Percentiles rank a stretch among this genome's conserved stretches.
Evolutionary conservation across 2,113 vertebrate genomes (phyloP).

Genomic region (Chloropsis cyanopogon): DNA sequence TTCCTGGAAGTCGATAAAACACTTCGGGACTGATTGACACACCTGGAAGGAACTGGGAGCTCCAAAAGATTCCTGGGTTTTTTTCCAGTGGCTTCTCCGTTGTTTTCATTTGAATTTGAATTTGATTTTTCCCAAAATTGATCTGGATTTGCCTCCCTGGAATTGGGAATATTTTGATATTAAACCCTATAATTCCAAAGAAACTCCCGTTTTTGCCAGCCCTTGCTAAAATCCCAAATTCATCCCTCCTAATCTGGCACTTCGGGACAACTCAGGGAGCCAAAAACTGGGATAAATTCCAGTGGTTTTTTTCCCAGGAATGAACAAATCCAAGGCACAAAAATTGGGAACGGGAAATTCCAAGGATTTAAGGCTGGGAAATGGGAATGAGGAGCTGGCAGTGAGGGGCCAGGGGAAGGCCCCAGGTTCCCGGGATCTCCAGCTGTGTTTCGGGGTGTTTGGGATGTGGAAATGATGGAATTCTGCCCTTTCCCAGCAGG

Average conservation of each 20-base stretch:
- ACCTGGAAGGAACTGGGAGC: background rate
- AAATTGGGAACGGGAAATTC: background rate
- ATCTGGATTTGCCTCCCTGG: background rate
- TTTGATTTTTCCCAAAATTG: background rate
- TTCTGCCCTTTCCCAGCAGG: conserved; percentile 57
- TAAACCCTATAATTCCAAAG: background rate
- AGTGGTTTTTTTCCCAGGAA: too few species aligned
- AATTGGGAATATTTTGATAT: background rate
- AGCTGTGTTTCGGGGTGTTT: background rate
- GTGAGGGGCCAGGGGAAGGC: background rate
- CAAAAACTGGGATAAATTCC: background rate
- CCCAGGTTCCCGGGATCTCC: background rate
- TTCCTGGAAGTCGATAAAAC: background rate
- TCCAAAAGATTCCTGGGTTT: background rate
- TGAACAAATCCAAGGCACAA: background rate
- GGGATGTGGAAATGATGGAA: background rate
- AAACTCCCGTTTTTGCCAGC: too few species aligned
- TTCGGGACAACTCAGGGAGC: background rate
- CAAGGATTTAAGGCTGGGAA: background rate
- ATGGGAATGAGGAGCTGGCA: background rate
- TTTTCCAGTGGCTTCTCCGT: background rate
- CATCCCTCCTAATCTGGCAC: background rate
- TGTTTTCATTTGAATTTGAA: too few species aligned
- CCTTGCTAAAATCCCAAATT: background rate
- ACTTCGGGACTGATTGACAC: background rate